A percentile compares a stretch with the other conserved stretches of the same genome.
Evolutionary conservation across 2,113 vertebrate species (phyloP).

Genomic region (Serilophus lunatus): DNA sequence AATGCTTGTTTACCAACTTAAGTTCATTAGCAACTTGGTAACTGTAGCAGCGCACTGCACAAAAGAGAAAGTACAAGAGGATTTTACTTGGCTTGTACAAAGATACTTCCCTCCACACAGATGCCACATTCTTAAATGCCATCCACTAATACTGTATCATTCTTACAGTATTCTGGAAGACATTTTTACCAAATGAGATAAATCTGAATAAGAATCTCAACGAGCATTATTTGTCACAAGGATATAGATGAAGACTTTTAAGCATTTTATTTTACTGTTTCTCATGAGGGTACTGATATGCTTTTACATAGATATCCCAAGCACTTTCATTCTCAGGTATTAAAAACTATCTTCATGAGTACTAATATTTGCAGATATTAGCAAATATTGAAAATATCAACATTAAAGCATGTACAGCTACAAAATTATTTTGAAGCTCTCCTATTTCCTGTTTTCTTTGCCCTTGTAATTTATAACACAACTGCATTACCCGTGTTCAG

Average conservation of each 20-base stretch:
- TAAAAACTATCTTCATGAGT: neutral
- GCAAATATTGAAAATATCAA: neutral
- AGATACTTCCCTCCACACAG: neutral
- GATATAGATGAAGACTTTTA: neutral
- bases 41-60: constrained; percentile 6
- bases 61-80: constrained; percentile 11
- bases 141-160: constrained; percentile 12
- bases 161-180: constrained; percentile 39
- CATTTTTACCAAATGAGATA: constrained; percentile 42
- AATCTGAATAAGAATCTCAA: constrained; percentile 13
- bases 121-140: neutral
- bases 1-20: constrained; percentile 31
- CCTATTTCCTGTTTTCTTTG: neutral
- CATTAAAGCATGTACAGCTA: neutral
- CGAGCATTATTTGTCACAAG: neutral
- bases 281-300: neutral
- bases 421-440: neutral
- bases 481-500: neutral
- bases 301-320: neutral
- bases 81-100: constrained; percentile 21
- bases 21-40: constrained; percentile 36
- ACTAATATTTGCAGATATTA: neutral
- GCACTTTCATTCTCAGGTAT: neutral
- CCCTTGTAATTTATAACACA: neutral
- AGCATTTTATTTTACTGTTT: neutral